A percentile compares a stretch with the other conserved stretches of the same genome.
These are phyloP conservation scores for Drosophila sp. DNA, from an alignment of 1,140 invertebrate species.

Conservation along the genomic window DNA sequence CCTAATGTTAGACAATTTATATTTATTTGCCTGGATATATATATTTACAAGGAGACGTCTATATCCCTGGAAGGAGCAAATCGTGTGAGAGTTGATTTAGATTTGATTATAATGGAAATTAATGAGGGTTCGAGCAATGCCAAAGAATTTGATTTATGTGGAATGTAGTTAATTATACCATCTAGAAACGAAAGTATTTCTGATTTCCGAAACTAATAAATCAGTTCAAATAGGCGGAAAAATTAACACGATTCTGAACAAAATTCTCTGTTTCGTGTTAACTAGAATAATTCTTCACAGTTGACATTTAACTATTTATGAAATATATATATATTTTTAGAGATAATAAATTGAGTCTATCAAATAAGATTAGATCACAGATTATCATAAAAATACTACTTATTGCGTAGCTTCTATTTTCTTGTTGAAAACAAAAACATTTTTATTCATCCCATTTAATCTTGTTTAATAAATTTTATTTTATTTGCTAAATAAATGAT, in stretches of 20 bases:
- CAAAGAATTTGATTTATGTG: slow-evolving; percentile 4
- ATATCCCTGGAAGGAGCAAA: slow-evolving; percentile 42
- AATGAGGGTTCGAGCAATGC: slow-evolving; percentile 25
- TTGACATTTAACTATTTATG: no score
- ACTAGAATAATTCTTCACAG: no score
- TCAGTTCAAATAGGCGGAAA: neutral
- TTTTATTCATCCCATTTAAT: no score
- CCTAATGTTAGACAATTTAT: slow-evolving; percentile 64
- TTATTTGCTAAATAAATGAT: no score
- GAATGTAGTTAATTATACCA: neutral
- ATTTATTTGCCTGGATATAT: slow-evolving; percentile 46
- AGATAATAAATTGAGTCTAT: no score
- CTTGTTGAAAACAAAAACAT: no score
- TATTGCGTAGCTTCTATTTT: no score
- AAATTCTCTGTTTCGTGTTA: neutral
- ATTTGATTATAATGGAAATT: slow-evolving; percentile 32
- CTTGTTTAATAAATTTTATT: no score
- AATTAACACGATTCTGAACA: neutral
- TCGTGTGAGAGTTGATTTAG: slow-evolving; percentile 29
- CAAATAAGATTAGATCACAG: no score
- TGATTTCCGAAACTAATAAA: neutral
- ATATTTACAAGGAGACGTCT: neutral
- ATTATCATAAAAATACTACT: no score
- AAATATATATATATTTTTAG: no score
- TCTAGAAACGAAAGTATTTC: neutral